A percentile compares a stretch with the other conserved stretches of the same genome.
phyloP scores from a whole-genome alignment of 2,888 invertebrate species.

The Drosophila austrosaltans region DNA sequence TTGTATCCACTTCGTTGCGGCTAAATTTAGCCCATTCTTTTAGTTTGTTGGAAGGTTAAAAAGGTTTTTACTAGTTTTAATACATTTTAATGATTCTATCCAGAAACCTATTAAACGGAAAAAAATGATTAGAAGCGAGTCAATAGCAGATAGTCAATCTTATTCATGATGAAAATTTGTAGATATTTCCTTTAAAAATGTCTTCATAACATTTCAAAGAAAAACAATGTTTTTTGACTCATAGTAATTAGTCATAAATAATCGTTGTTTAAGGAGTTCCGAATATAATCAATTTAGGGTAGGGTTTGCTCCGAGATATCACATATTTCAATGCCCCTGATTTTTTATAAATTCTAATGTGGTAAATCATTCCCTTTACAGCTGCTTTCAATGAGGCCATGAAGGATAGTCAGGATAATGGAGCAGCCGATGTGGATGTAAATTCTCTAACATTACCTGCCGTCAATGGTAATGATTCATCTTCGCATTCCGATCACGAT shows the following conservation, averaged over 20 bases:
- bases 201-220: too few relatives aligned
- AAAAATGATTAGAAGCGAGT: too few relatives aligned
- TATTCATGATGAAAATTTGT: too few relatives aligned
- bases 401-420: conserved; percentile 46
- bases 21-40: too few relatives aligned
- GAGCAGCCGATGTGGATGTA: conserved; percentile 38
- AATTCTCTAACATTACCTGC: neutral
- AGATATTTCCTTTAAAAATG: too few relatives aligned
- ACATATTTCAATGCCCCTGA: too few relatives aligned
- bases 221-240: neutral
- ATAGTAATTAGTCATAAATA: neutral
- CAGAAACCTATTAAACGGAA: too few relatives aligned
- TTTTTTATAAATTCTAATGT: conserved; percentile 18
- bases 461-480: conserved; percentile 55
- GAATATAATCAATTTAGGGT: neutral
- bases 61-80: too few relatives aligned
- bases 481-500: conserved; percentile 86
- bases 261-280: neutral
- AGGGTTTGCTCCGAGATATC: neutral
- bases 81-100: too few relatives aligned
- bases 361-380: conserved; percentile 23
- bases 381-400: conserved; percentile 75
- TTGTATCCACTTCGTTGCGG: too few relatives aligned
- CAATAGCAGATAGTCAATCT: too few relatives aligned
- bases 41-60: too few relatives aligned